Conservation (phyloP, 2,797 vertebrate species). For the Lycodopsis pacificus region DNA sequence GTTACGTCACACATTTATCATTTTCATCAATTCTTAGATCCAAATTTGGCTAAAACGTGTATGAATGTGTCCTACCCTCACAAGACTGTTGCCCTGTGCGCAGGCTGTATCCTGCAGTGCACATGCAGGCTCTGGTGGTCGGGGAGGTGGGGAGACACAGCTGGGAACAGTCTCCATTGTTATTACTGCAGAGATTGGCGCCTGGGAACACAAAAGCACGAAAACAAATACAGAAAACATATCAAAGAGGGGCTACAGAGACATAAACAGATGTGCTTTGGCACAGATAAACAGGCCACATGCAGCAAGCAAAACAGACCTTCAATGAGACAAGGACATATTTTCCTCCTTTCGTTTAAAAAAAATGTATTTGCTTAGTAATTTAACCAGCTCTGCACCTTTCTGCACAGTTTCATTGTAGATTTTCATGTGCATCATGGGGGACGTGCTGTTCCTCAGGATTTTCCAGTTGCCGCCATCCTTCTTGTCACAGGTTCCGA, state of each 20-base stretch:
- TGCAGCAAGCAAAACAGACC: slow-evolving; percentile 31
- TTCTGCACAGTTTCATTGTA: slow-evolving; percentile 94
- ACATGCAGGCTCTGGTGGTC: slow-evolving; percentile 93
- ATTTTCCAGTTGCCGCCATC: slow-evolving; percentile 89
- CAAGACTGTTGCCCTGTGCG: slow-evolving; percentile 94
- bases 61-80: slow-evolving; percentile 88
- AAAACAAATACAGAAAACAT: slow-evolving; percentile 61
- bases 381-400: slow-evolving; percentile 74
- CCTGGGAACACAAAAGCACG: slow-evolving; percentile 77
- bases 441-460: slow-evolving; percentile 91
- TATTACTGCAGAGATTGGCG: slow-evolving; percentile 92
- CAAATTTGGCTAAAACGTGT: neutral
- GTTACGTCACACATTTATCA: neutral
- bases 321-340: slow-evolving; percentile 25
- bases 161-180: slow-evolving; percentile 96
- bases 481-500: slow-evolving; percentile 95
- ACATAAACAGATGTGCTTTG: slow-evolving; percentile 60
- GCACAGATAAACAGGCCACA: slow-evolving; percentile 47
- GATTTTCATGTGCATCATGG: slow-evolving; percentile 99
- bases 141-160: slow-evolving; percentile 95
- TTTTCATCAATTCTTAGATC: neutral
- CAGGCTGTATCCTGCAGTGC: slow-evolving; percentile 96
- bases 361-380: neutral
- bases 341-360: neutral
- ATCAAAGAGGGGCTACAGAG: slow-evolving; percentile 57